These are phyloP conservation scores for Smutsia gigantea DNA, from an alignment of 2,797 vertebrate genomes.

Conservation along the genomic window DNA sequence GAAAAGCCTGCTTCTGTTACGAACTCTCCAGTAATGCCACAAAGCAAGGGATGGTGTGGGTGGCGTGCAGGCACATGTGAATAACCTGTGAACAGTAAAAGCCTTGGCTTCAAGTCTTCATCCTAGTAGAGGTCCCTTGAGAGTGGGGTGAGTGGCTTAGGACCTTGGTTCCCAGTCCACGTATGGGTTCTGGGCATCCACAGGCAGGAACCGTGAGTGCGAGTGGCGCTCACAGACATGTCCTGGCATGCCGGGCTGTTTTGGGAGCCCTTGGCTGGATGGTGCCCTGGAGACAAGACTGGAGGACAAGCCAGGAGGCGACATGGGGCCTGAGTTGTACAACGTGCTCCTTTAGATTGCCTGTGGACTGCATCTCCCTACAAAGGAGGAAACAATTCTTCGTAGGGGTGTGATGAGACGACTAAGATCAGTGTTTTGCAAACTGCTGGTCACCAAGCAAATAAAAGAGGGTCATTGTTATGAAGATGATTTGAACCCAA, in stretches of 20 bases:
- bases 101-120: neutral
- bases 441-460: neutral
- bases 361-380: neutral
- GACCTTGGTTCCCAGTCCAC: neutral
- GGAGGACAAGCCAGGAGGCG: neutral
- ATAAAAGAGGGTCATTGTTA: neutral
- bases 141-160: neutral
- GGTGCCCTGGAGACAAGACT: neutral
- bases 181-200: neutral
- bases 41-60: neutral
- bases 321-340: too few relatives aligned
- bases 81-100: neutral
- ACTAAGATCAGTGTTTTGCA: neutral
- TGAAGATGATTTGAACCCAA: too few relatives aligned
- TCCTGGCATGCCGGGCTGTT: neutral
- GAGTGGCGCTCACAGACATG: neutral
- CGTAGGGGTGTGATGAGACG: too few relatives aligned
- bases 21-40: neutral
- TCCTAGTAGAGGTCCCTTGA: neutral
- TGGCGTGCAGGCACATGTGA: rapidly evolving
- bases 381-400: neutral
- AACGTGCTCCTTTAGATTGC: neutral
- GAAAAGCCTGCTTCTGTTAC: neutral
- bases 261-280: neutral
- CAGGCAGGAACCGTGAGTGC: neutral